Base-by-base conservation (phyloP, 1,140 invertebrate genomes). In the Drosophila ironensis region DNA sequence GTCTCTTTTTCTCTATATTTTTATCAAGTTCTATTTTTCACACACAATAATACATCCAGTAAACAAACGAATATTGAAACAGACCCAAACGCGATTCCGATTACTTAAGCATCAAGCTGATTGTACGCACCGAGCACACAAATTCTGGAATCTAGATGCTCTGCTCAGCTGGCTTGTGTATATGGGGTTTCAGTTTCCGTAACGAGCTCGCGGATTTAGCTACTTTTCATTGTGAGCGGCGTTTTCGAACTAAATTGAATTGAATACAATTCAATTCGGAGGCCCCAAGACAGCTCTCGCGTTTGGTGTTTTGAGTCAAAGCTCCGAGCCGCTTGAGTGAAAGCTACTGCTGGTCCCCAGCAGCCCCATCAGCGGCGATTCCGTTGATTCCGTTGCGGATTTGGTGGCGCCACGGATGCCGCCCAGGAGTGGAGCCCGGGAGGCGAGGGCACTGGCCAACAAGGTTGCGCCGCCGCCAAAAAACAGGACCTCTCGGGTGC, bases 241-340 rank as follows among this genome's bases (percentile, higher is more conserved):
- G 56, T 76, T 82, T 81, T 67, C 59, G 48, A 81, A 67, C 63
- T 68, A 33, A 81, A 67, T 73, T 74, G 59, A 81, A 68, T 70
- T 51, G 33, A 69, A 76, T 72, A 69, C 71, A 48, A 63, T 63
- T 48, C 60, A 11, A n/a, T n/a, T n/a, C 57, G 51, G 35, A 72
- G 78, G 53, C 57, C 44, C 24, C 47, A 68, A 54, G 54, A 61
- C 24, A 24, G 44, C 52, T 37, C 52, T 14, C 37, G 30, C n/a
- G 50, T 30, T 9, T 2, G 30, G 30, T 45, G 25, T 8, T 40
- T 48, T 61, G 66, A 51, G 41, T 45, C 3, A 59, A 47, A 70
- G 66, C 66, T 69, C 53, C 14, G n/a, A n/a, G n/a, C 8, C 6
- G 0, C 16, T 61, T 61, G 76, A 75, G 76, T 72, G 38, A 72